A percentile compares a stretch with the other conserved stretches of the same genome.
Conservation (phyloP, 2,797 vertebrate genomes). For the Lepus townsendii region DNA sequence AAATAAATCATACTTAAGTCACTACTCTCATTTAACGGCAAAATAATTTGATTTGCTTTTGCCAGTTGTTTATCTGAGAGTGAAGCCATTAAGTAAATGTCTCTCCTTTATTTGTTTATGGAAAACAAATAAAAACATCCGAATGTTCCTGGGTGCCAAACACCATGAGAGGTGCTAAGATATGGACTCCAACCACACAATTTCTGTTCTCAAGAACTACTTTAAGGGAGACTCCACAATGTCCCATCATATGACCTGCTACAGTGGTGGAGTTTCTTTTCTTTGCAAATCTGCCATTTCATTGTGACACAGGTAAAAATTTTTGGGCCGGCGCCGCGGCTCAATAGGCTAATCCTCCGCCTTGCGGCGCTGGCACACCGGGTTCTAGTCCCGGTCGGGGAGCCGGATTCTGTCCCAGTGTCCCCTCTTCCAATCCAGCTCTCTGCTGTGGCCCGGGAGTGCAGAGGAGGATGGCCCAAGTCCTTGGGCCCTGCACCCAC, state of each 20-base stretch:
- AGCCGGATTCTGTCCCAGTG: too few relatives aligned
- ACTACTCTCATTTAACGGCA: not conserved
- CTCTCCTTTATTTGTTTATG: not conserved
- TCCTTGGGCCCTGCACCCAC: too few relatives aligned
- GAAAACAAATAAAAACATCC: not conserved
- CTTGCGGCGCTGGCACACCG: too few relatives aligned
- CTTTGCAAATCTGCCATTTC: not conserved
- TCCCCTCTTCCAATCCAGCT: too few relatives aligned
- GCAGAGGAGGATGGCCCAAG: too few relatives aligned
- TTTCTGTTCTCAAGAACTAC: not conserved
- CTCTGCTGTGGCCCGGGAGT: too few relatives aligned
- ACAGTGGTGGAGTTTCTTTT: not conserved
- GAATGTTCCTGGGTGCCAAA: not conserved
- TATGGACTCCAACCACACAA: accelerated
- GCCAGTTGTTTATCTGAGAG: not conserved
- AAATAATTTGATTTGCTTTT: not conserved
- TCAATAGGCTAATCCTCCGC: too few relatives aligned
- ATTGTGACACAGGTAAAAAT: not conserved
- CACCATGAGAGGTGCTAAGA: not conserved
- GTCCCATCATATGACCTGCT: too few relatives aligned
- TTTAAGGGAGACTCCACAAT: too few relatives aligned
- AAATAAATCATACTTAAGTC: not conserved
- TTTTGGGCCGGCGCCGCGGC: not conserved
- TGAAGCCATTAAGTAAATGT: not conserved
- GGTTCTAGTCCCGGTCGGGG: too few relatives aligned